Base-by-base conservation (phyloP, 2,113 vertebrate species). In the Hippopotamus amphibius region DNA sequence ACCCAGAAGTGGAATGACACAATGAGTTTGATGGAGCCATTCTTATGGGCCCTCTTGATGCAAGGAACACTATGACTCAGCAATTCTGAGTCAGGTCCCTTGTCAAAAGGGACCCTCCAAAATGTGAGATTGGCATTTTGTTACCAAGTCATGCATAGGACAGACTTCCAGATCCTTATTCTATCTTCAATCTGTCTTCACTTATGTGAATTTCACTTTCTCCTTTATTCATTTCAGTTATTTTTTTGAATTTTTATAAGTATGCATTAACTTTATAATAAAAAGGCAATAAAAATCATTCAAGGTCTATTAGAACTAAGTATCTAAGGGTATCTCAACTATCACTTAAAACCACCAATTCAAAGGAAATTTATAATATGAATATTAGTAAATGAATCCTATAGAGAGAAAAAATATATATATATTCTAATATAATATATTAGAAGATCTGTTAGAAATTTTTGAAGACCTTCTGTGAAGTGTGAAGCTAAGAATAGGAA, bases 241-340 rank as follows among this genome's bases (percentile, higher is more conserved):
- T 59, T 93, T 95, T 81, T 92, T 59, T 43, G 0, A 87, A 68
- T 48, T 85, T 93, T 85, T 69, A 85, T 43, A 96, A 55, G 86
- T 63, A 59, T 66, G 37, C 43, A 95, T 86, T 95, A 72, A 33
- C 83, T 96, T 88, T 68, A 63, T 74, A 90, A 87, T 88, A 84
- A 88, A 96, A 95, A 89, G 53, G 28, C 21, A 96, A 77, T 86
- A 93, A 94, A 72, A 30, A 77, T 79, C 17, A 83, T 87, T 69
- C 50, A 79, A 81, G 69, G 37, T 65, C 53, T 79, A 46, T 96
- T 89, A 76, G 65, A 95, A 96, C 26, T 93, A 84, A 90, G 21
- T 82, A 50, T 93, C 68, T 88, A 77, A 88, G 22, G 16, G 4
- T 69, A 93, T 69, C n/a, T 91, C 83, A 77, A 59, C 57, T 91